Percentiles rank a stretch among this genome's conserved stretches.
Evolutionary conservation across 2,797 vertebrate species (phyloP).

Genomic region (Peromyscus attwateri): DNA sequence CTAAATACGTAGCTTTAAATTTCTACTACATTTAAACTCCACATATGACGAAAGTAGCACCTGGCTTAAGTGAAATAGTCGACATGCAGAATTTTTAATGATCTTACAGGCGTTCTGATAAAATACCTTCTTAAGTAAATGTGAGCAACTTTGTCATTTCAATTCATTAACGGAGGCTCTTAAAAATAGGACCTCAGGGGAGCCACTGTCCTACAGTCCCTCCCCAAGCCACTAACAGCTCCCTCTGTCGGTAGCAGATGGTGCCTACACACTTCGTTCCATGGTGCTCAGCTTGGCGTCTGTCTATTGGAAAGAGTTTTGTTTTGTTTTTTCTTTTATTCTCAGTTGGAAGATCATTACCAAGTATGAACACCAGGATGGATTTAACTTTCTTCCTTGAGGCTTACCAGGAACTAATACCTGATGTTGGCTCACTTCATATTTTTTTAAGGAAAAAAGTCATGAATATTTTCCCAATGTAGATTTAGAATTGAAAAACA

Average conservation of each 20-base stretch:
- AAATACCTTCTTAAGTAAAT: background rate
- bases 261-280: background rate
- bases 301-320: background rate
- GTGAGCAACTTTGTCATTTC: background rate
- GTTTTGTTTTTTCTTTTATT: background rate
- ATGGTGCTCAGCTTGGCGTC: background rate
- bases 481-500: conserved; percentile 27
- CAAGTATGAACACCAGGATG: background rate
- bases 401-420: background rate
- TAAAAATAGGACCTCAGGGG: background rate
- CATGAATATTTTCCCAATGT: background rate
- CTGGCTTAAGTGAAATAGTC: conserved; percentile 20
- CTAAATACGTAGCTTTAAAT: conserved; percentile 39
- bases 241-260: conserved; percentile 37
- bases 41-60: background rate
- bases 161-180: background rate
- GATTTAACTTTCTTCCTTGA: background rate
- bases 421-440: background rate
- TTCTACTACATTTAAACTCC: conserved; percentile 1
- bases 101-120: background rate
- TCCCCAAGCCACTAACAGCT: background rate
- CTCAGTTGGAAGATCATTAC: background rate
- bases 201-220: background rate
- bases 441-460: background rate
- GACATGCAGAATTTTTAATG: background rate